Percentiles rank a stretch among this genome's conserved stretches.
Conservation (phyloP, 2,888 invertebrate species). For the Drosophila algonquin region DNA sequence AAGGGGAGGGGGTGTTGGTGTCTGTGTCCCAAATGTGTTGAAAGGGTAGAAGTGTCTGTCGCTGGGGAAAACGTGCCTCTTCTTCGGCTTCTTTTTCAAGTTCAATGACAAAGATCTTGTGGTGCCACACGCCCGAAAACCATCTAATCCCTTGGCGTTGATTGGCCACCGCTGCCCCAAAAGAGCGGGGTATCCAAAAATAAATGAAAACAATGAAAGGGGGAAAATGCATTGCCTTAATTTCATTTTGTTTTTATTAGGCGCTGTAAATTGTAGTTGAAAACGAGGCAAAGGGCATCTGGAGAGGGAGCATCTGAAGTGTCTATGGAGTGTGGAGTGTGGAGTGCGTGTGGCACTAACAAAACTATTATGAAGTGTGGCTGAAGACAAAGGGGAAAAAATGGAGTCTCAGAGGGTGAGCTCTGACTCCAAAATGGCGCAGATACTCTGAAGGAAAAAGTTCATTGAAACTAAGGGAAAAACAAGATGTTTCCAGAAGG, state of each 20-base stretch:
- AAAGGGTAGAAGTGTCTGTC: conserved; percentile 51
- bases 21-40: conserved; percentile 61
- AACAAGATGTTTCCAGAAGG: not conserved
- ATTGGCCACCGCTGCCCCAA: conserved; percentile 53
- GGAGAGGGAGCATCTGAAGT: conserved; percentile 4
- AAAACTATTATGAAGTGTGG: conserved; percentile 45
- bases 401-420: conserved; percentile 36
- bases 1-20: not conserved
- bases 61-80: conserved; percentile 24
- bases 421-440: conserved; percentile 49
- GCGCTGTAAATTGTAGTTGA: conserved; percentile 60
- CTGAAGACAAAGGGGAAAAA: conserved; percentile 27
- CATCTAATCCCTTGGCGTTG: conserved; percentile 64
- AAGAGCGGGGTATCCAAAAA: conserved; percentile 54
- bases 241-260: conserved; percentile 73
- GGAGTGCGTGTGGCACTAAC: conserved; percentile 40
- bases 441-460: not conserved
- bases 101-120: conserved; percentile 77
- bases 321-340: not conserved
- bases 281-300: conserved; percentile 10
- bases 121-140: conserved; percentile 68
- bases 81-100: conserved; percentile 69
- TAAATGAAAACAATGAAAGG: conserved; percentile 58
- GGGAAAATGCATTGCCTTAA: conserved; percentile 48
- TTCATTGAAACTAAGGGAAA: conserved; percentile 1